Conservation (phyloP, 2,797 vertebrate species). For the Fratercula arctica region DNA sequence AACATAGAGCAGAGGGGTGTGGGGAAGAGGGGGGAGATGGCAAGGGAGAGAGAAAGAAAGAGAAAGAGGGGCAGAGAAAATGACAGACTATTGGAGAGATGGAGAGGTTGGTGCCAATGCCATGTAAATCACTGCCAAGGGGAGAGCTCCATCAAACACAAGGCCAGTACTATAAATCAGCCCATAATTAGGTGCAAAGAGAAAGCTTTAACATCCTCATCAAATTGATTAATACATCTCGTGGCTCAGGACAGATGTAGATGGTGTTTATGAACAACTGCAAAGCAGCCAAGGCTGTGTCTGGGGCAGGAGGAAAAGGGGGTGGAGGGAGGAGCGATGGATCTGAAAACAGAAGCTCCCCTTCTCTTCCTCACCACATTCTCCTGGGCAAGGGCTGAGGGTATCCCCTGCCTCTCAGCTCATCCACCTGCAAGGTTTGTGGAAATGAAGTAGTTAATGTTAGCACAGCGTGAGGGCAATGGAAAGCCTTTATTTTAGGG, state of each 20-base stretch:
- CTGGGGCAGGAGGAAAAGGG: constrained; percentile 26
- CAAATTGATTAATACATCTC: constrained; percentile 81
- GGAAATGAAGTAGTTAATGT: background rate
- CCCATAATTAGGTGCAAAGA: constrained; percentile 81
- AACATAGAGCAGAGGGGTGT: constrained; percentile 62
- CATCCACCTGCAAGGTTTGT: background rate
- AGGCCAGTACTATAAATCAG: constrained; percentile 81
- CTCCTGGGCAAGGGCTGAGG: background rate
- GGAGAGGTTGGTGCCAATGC: constrained; percentile 69
- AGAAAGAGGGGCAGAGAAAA: constrained; percentile 6
- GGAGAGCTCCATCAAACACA: constrained; percentile 73
- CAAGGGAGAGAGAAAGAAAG: constrained; percentile 15
- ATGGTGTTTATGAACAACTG: constrained; percentile 70
- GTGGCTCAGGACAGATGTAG: constrained; percentile 70
- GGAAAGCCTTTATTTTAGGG: background rate
- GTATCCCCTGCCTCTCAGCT: background rate
- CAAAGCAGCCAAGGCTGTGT: constrained; percentile 34
- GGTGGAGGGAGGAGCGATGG: background rate
- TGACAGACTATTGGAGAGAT: constrained; percentile 57
- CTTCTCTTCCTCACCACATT: background rate
- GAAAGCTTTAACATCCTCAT: constrained; percentile 82
- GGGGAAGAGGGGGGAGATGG: constrained; percentile 14
- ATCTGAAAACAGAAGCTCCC: background rate
- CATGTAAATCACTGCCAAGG: constrained; percentile 77
- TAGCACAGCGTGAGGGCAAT: background rate